Evolutionary conservation across 92 coral and sea anemone genomes (phyloP).

Genomic region (Epizoanthus scotinus): DNA sequence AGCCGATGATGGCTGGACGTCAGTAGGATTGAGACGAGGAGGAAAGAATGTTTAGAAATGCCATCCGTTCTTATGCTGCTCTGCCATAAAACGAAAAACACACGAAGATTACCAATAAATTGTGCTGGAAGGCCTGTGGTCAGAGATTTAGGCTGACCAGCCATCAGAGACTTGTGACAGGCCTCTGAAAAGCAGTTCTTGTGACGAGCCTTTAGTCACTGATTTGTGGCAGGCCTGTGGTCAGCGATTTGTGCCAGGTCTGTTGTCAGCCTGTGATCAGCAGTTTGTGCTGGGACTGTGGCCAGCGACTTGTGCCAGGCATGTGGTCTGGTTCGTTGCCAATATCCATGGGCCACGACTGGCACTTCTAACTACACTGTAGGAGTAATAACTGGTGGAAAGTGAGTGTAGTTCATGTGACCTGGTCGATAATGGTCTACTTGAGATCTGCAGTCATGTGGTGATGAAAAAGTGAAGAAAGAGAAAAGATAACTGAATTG

Average conservation of each 20-base stretch:
- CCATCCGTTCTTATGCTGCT: neutral
- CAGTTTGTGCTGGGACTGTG: neutral
- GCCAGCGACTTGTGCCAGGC: neutral
- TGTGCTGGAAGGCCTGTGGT: neutral
- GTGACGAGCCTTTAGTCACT: neutral
- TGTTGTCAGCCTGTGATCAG: neutral
- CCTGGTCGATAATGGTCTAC: neutral
- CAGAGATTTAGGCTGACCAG: neutral
- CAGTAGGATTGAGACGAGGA: constrained; percentile 73
- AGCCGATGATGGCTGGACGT: constrained; percentile 91
- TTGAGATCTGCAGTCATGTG: constrained; percentile 19
- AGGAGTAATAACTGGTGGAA: constrained; percentile 29
- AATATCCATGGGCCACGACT: neutral
- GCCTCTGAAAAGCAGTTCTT: neutral
- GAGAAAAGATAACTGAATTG: neutral
- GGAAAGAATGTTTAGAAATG: constrained; percentile 47
- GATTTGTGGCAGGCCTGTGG: too few relatives aligned
- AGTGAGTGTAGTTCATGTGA: constrained; percentile 36
- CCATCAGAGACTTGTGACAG: neutral
- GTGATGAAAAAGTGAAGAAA: constrained; percentile 15
- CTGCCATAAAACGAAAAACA: neutral
- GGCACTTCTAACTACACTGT: constrained; percentile 22
- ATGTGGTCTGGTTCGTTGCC: constrained; percentile 4
- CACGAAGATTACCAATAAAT: neutral
- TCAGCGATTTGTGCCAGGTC: too few relatives aligned